Base-by-base conservation (phyloP, 2,113 vertebrate genomes). In the Leucosticte australis region DNA sequence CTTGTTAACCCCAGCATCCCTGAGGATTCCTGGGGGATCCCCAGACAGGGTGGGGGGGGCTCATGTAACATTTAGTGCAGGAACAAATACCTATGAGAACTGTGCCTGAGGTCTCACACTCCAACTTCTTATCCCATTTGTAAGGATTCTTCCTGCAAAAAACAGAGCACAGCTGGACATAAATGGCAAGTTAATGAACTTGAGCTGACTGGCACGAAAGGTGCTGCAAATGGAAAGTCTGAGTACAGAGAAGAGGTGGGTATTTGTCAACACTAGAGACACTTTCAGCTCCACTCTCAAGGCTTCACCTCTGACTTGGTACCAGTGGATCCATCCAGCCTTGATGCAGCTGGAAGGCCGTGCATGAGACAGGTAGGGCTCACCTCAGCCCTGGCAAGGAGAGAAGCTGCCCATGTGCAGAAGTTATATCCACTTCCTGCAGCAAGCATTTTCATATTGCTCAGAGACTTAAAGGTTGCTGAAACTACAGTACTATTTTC, bases 41-140 rank as follows among this genome's bases (percentile, higher is more conserved):
- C 23, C 27, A 31, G 49, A 31, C 6, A 46, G 4, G 10, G 7
- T 8, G 7, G 6, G 4, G 5, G 11, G 3, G 2, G 8, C n/a
- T 8, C 28, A 24, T 0, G 0, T 27, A 53, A 24, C 31, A 23
- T 73, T 53, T 59, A 69, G 41, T 23, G 56, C 41, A 46, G 46
- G 41, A 83, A 7, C 13, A 59, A 78, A 53, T 9, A 26, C 3
- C 1, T 4, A 11, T 49, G 35, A 75, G 39, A 90, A 9, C 26
- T 50, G 5, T 70, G 35, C 19, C 41, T 27, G 50, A 17, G 24
- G 15, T 56, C 46, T 26, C 30, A 31, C 18, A 42, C 27, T 67
- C 23, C 57, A 52, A 3, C 15, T 35, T 78, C 6, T 20, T 33
- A 28, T 31, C n/a, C 20, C 8, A 31, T 74, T 42, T 60, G 7